Conservation (phyloP, 2,888 invertebrate species). For the Lasioglossum calceatum region DNA sequence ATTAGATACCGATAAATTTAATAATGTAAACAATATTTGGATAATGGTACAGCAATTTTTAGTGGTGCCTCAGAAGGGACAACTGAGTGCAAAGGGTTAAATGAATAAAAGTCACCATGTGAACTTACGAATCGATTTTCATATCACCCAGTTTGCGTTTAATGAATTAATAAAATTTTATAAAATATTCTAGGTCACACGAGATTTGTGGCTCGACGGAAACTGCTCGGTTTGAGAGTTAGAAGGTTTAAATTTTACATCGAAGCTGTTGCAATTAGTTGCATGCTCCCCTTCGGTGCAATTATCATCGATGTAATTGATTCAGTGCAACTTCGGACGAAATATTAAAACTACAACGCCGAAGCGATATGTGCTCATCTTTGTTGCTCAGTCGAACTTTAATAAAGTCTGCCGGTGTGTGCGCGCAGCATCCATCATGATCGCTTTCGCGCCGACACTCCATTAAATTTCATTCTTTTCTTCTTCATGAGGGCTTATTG, state of each 20-base stretch:
- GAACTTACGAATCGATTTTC: background rate
- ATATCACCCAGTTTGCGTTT: background rate
- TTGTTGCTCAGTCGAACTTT: conserved; percentile 25
- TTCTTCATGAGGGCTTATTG: conserved; percentile 60
- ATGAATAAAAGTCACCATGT: background rate
- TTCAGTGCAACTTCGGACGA: background rate
- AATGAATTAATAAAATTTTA: background rate
- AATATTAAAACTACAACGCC: conserved; percentile 1
- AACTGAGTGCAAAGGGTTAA: no score
- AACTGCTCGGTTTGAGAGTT: background rate
- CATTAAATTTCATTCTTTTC: conserved; percentile 61
- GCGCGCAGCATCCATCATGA: conserved; percentile 52
- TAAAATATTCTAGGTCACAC: background rate
- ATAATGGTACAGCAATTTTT: no score
- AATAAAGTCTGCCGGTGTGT: conserved; percentile 30
- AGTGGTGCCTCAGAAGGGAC: no score
- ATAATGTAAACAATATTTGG: no score
- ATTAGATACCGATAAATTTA: no score
- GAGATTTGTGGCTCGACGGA: background rate
- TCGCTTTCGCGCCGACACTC: conserved; percentile 55
- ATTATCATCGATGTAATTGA: conserved; percentile 3
- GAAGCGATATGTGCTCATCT: background rate
- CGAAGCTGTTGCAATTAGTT: background rate
- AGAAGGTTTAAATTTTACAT: background rate
- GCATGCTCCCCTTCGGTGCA: background rate